These are phyloP conservation scores for Lethrus apterus DNA, from an alignment of 1,140 invertebrate genomes.

Conservation along the genomic window DNA sequence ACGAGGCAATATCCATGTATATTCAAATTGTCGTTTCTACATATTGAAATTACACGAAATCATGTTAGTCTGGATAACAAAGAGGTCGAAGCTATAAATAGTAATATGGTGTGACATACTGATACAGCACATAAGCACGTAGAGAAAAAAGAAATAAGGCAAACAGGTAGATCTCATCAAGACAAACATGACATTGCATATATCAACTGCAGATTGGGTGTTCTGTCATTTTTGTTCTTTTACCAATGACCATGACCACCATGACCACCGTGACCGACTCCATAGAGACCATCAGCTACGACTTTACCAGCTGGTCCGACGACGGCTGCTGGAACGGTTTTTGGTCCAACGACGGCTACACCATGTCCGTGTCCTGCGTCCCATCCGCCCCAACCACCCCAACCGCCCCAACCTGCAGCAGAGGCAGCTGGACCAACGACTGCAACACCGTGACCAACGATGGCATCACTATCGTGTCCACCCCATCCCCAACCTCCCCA, in stretches of 20 bases:
- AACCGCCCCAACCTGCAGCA: constrained; percentile 7
- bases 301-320: constrained; percentile 33
- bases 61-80: too few relatives aligned
- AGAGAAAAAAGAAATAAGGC: too few relatives aligned
- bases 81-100: too few relatives aligned
- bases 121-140: too few relatives aligned
- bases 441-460: constrained; percentile 12
- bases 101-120: too few relatives aligned
- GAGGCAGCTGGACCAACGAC: constrained; percentile 16
- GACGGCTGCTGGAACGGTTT: constrained; percentile 28
- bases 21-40: too few relatives aligned
- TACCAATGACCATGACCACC: constrained; percentile 11
- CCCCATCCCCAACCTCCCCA: constrained; percentile 2
- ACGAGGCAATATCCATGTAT: too few relatives aligned
- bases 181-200: too few relatives aligned
- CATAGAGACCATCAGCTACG: constrained; percentile 26
- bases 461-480: constrained; percentile 12
- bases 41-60: too few relatives aligned
- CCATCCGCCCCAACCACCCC: constrained; percentile 7
- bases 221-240: too few relatives aligned
- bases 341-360: constrained; percentile 28
- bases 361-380: constrained; percentile 19
- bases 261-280: constrained; percentile 10
- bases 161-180: too few relatives aligned
- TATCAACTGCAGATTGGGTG: too few relatives aligned